Conservation (phyloP, 2,797 vertebrate species). For the Micropoecilia bifurca region DNA sequence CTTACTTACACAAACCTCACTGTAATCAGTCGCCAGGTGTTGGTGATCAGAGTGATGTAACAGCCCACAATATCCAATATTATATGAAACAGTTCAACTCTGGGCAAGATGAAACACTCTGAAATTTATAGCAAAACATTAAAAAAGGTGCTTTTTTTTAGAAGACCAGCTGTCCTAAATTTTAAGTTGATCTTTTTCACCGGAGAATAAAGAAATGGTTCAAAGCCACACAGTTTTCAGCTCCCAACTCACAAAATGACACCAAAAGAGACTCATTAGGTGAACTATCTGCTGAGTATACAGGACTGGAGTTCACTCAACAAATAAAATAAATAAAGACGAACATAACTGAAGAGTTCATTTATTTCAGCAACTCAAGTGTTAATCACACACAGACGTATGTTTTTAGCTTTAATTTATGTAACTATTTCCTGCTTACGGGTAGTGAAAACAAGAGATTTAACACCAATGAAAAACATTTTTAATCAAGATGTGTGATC, state of each 20-base stretch:
- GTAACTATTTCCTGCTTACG: not conserved
- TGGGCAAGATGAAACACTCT: not conserved
- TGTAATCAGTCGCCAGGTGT: constrained; percentile 31
- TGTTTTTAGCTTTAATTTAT: not conserved
- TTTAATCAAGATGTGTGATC: too few species aligned
- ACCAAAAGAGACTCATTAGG: not conserved
- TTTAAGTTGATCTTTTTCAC: not conserved
- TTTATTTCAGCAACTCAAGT: not conserved
- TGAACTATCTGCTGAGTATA: not conserved
- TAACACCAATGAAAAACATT: not conserved
- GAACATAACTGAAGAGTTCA: not conserved
- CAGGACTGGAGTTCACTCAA: not conserved
- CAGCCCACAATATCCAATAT: constrained; percentile 32
- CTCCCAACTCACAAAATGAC: not conserved
- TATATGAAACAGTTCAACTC: constrained; percentile 25
- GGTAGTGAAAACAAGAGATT: not conserved
- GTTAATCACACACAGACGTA: not conserved
- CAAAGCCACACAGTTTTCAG: not conserved
- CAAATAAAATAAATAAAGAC: not conserved
- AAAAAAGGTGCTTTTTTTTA: not conserved
- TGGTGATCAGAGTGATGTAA: constrained; percentile 29
- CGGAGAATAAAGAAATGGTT: not conserved
- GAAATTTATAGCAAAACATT: not conserved
- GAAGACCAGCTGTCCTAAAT: not conserved
- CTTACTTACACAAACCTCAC: constrained; percentile 14